phyloP scores from a whole-genome alignment of 2,888 invertebrate species.

The Drosophila yooni region DNA sequence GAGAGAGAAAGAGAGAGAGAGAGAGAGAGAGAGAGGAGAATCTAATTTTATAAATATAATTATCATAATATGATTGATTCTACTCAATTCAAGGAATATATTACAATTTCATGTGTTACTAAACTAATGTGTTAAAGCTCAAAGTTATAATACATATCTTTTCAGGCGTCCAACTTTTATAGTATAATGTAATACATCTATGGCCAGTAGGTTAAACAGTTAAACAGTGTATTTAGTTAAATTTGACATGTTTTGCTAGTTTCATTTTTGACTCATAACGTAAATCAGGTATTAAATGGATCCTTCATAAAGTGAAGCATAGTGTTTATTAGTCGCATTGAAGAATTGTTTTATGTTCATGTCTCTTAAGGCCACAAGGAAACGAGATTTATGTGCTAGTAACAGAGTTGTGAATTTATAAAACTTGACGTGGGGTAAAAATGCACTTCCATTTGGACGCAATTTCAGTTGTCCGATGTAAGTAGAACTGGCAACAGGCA shows the following conservation, averaged over 20 bases:
- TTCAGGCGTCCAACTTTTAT: neutral
- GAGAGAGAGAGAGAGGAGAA: neutral
- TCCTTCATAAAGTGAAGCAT: neutral
- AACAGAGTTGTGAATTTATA: neutral
- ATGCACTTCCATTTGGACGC: slow-evolving; percentile 17
- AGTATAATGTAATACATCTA: neutral
- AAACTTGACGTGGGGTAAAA: neutral
- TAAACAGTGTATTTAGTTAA: neutral
- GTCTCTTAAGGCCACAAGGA: neutral
- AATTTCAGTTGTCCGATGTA: slow-evolving; percentile 1
- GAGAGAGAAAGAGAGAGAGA: too few species aligned
- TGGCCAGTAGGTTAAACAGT: neutral
- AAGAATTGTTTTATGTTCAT: neutral
- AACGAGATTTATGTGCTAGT: neutral
- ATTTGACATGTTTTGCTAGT: neutral
- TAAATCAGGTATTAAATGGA: neutral
- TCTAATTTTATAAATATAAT: too few species aligned
- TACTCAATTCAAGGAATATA: neutral
- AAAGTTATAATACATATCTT: neutral
- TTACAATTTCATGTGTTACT: neutral
- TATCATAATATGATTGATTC: neutral
- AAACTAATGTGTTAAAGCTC: neutral
- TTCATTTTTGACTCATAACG: too few species aligned
- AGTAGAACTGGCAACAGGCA: slow-evolving; percentile 5
- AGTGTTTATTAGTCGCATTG: neutral